Conservation (phyloP, 2,113 vertebrate genomes). For the Solea solea region DNA sequence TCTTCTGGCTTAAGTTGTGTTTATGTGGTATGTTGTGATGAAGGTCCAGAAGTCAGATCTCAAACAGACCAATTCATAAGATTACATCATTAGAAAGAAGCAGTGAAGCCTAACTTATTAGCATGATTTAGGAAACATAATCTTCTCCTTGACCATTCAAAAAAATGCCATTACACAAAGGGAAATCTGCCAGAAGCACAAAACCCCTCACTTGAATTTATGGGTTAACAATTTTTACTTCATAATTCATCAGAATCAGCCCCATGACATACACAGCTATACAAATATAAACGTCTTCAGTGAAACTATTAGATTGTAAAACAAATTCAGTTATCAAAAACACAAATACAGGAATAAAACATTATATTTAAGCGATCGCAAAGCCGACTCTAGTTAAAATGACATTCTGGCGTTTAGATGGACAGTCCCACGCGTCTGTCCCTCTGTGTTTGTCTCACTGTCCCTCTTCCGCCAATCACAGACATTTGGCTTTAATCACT, state of each 20-base stretch:
- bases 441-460: background rate
- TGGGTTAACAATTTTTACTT: background rate
- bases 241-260: background rate
- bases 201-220: background rate
- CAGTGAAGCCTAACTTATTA: background rate
- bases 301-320: too few species aligned
- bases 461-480: conserved; percentile 12
- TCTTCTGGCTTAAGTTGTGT: conserved; percentile 20
- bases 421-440: background rate
- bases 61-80: conserved; percentile 8
- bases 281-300: too few species aligned
- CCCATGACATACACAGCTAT: too few species aligned
- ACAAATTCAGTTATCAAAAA: background rate
- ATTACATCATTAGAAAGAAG: conserved; percentile 35
- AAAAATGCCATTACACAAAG: conserved; percentile 11
- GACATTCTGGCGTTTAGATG: too few species aligned
- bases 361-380: background rate
- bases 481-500: conserved; percentile 69
- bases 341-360: background rate
- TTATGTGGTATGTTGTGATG: conserved; percentile 26
- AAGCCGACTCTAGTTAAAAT: too few species aligned
- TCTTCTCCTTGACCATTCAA: conserved; percentile 26
- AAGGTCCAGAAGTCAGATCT: conserved; percentile 37
- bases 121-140: conserved; percentile 25
- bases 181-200: conserved; percentile 10